Evolutionary conservation across 2,113 vertebrate genomes (phyloP).

Genomic region (Brienomyrus brachyistius): DNA sequence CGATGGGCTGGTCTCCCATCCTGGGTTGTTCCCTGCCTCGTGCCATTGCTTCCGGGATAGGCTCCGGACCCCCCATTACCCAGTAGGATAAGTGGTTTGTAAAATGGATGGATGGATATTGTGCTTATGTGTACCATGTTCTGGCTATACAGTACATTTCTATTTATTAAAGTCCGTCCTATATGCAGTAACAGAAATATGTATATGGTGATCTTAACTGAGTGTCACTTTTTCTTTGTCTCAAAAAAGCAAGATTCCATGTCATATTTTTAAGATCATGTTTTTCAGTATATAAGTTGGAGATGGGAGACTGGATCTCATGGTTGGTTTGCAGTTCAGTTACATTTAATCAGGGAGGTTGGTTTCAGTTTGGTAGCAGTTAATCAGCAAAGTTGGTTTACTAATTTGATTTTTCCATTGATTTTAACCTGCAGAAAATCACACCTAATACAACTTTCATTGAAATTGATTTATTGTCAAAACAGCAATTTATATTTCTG

Average conservation of each 20-base stretch:
- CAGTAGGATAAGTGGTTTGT: too few relatives aligned
- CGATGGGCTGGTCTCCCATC: too few relatives aligned
- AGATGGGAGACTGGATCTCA: neutral
- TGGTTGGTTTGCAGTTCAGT: neutral
- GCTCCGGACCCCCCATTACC: too few relatives aligned
- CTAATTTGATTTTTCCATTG: neutral
- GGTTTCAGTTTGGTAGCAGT: neutral
- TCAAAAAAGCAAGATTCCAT: neutral
- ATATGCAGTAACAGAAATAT: neutral
- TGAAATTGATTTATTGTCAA: neutral
- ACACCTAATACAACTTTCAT: neutral
- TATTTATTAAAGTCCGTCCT: neutral
- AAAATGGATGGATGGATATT: too few relatives aligned
- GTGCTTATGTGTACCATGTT: too few relatives aligned
- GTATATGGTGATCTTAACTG: neutral
- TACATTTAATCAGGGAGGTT: neutral
- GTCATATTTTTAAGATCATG: neutral
- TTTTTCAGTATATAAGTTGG: neutral
- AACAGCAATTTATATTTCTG: neutral
- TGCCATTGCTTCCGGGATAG: too few relatives aligned
- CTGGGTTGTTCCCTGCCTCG: too few relatives aligned
- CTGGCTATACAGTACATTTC: neutral
- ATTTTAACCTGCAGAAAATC: neutral
- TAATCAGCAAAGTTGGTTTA: neutral
- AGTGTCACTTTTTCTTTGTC: neutral